These are phyloP conservation scores for Callimorpha dominula DNA, from an alignment of 2,888 invertebrate genomes.

Conservation along the genomic window DNA sequence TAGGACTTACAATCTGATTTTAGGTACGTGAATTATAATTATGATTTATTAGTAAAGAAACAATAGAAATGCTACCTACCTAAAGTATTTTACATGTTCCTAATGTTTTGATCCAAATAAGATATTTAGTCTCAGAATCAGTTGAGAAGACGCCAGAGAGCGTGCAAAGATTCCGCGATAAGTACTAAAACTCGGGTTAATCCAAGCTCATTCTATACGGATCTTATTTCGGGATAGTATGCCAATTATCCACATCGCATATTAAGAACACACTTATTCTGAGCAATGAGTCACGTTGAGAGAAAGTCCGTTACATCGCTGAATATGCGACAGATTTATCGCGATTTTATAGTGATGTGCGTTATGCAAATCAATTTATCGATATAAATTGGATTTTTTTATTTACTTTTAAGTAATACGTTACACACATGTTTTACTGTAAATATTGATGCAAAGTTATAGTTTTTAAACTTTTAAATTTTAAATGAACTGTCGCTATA, in stretches of 20 bases:
- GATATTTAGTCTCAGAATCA: background rate
- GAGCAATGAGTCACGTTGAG: constrained; percentile 83
- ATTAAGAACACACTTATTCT: constrained; percentile 83
- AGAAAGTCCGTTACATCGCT: constrained; percentile 86
- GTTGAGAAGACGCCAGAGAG: background rate
- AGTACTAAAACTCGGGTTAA: constrained; percentile 27
- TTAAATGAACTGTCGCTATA: too few relatives aligned
- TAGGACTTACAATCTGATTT: too few relatives aligned
- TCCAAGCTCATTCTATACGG: constrained; percentile 60
- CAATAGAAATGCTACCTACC: background rate
- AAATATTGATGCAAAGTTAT: background rate
- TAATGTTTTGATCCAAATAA: background rate
- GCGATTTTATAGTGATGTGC: constrained; percentile 72
- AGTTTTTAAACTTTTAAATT: too few relatives aligned
- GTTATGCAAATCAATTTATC: constrained; percentile 32
- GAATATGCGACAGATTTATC: constrained; percentile 87
- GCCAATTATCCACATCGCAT: constrained; percentile 84
- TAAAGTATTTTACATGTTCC: background rate
- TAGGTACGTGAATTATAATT: too few relatives aligned
- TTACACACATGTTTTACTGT: background rate
- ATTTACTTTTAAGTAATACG: background rate
- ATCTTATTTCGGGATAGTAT: constrained; percentile 79
- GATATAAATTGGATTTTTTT: constrained; percentile 32
- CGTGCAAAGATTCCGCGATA: background rate
- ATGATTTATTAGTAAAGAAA: background rate